Conservation (phyloP, 2,113 vertebrate species). For the Athene noctua region DNA sequence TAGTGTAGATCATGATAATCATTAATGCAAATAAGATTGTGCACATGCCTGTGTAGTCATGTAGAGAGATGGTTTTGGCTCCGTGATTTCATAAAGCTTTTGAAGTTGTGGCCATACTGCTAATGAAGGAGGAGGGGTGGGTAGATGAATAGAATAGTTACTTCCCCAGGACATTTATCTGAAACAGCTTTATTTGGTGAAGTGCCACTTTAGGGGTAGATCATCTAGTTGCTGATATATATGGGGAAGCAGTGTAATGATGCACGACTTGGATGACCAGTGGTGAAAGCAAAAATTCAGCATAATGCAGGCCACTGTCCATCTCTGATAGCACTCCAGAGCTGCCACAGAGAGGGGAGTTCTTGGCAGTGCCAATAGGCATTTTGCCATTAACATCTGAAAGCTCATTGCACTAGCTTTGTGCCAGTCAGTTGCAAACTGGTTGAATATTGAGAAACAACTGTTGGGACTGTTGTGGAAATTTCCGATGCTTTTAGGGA, state of each 20-base stretch:
- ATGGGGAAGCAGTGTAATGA: background rate
- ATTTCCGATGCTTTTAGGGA: slow-evolving; percentile 14
- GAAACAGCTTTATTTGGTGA: background rate
- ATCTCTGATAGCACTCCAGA: background rate
- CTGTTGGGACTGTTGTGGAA: slow-evolving; percentile 5
- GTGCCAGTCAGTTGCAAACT: background rate
- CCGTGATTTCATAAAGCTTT: background rate
- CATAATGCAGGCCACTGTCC: background rate
- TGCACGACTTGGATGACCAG: background rate
- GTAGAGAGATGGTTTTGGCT: background rate
- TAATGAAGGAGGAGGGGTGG: background rate
- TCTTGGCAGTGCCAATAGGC: background rate
- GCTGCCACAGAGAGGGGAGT: background rate
- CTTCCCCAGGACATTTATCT: background rate
- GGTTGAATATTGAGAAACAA: slow-evolving; percentile 18
- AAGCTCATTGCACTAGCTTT: background rate
- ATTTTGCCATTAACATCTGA: background rate
- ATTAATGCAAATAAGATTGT: background rate
- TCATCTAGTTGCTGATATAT: background rate
- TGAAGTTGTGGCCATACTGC: background rate
- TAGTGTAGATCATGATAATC: background rate
- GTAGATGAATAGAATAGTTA: background rate
- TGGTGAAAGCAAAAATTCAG: background rate
- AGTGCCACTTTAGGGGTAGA: background rate
- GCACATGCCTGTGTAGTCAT: background rate